phyloP scores from a whole-genome alignment of 2,888 invertebrate genomes.

The Troides aeacus region DNA sequence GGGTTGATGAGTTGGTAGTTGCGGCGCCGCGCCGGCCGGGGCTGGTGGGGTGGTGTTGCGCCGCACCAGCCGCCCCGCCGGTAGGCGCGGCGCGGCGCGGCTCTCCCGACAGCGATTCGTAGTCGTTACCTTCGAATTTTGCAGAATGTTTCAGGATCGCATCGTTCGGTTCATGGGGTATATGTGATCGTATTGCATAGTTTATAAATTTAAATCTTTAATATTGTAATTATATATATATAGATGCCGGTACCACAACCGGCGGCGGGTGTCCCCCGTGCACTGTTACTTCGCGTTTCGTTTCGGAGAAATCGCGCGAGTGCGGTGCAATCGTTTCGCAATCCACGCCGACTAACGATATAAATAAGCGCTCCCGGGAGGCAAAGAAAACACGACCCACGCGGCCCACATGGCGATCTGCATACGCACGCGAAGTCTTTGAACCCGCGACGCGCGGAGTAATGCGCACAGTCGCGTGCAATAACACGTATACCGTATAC shows the following conservation, averaged over 20 bases:
- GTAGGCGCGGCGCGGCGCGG: constrained; percentile 7
- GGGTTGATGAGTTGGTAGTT: constrained; percentile 32
- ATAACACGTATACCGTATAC: constrained; percentile 37
- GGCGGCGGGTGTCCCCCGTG: constrained; percentile 53
- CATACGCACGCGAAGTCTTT: constrained; percentile 29
- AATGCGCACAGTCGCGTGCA: constrained; percentile 41
- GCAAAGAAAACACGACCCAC: constrained; percentile 42
- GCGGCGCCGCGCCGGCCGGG: constrained; percentile 31
- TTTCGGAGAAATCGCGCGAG: constrained; percentile 18
- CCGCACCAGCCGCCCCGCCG: constrained; percentile 8
- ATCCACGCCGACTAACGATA: constrained; percentile 45
- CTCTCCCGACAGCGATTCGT: constrained; percentile 48
- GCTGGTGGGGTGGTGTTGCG: neutral
- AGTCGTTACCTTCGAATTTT: constrained; percentile 64
- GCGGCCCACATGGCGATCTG: constrained; percentile 27
- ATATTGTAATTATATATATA: constrained; percentile 54
- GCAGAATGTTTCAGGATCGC: constrained; percentile 61
- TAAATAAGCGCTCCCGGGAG: constrained; percentile 53
- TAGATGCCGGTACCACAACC: constrained; percentile 62
- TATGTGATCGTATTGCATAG: constrained; percentile 77
- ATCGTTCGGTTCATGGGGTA: constrained; percentile 73
- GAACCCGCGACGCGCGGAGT: constrained; percentile 37
- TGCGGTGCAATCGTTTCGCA: constrained; percentile 29
- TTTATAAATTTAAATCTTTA: constrained; percentile 69
- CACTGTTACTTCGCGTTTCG: constrained; percentile 32